Conservation (phyloP, 2,113 vertebrate species). For the Dasyurus viverrinus region DNA sequence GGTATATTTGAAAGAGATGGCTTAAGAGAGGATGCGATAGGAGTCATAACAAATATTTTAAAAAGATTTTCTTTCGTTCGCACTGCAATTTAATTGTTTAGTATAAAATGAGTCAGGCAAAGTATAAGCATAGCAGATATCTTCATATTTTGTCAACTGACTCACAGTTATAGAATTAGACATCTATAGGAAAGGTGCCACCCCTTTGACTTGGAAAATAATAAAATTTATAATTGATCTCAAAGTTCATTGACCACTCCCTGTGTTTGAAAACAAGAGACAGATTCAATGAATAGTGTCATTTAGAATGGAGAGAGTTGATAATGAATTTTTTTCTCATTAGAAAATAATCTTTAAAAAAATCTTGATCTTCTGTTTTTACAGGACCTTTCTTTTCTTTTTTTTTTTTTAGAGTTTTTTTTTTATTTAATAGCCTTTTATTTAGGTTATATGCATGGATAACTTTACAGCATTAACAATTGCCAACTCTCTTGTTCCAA, state of each 20-base stretch:
- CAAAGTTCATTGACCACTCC: slow-evolving; percentile 8
- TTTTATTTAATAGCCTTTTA: too few relatives aligned
- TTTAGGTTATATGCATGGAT: too few relatives aligned
- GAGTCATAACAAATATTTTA: not conserved
- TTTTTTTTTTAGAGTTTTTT: too few relatives aligned
- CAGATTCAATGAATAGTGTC: not conserved
- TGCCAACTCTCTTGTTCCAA: too few relatives aligned
- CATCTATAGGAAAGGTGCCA: not conserved
- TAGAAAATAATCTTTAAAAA: not conserved
- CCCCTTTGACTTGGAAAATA: not conserved
- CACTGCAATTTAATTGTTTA: not conserved
- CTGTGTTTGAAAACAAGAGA: slow-evolving; percentile 19
- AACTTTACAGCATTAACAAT: too few relatives aligned
- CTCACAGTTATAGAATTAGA: not conserved
- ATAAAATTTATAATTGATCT: not conserved
- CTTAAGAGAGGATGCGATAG: not conserved
- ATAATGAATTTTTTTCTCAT: not conserved
- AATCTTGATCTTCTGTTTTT: not conserved
- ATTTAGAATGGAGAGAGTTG: not conserved
- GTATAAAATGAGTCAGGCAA: not conserved
- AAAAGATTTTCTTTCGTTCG: not conserved
- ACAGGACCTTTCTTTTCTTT: too few relatives aligned
- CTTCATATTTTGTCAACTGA: not conserved
- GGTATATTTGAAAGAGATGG: not conserved
- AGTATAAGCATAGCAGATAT: not conserved